A percentile compares a stretch with the other conserved stretches of the same genome.
phyloP scores from a whole-genome alignment of 1,140 invertebrate genomes.

The Sminthurides bifidus region DNA sequence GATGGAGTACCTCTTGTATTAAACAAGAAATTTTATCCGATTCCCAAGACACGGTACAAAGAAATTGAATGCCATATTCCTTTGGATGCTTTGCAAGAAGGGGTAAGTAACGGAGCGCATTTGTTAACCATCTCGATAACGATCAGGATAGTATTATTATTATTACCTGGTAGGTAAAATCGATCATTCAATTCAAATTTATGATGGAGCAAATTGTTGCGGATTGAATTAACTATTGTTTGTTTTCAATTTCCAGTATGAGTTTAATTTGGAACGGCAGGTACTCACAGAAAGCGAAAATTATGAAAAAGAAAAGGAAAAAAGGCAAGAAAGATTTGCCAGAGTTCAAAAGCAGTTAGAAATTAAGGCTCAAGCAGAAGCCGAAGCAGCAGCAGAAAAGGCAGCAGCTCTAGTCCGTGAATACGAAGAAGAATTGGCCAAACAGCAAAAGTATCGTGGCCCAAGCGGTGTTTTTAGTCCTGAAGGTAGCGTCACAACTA shows the following conservation, averaged over 20 bases:
- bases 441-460: background rate
- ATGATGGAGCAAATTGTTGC: background rate
- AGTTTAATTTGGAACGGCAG: constrained; percentile 22
- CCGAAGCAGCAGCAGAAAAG: background rate
- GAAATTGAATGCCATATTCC: constrained; percentile 29
- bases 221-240: constrained; percentile 7
- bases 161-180: no score
- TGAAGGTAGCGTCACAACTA: background rate
- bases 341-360: background rate
- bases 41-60: constrained; percentile 17
- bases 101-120: constrained; percentile 19
- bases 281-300: constrained; percentile 9
- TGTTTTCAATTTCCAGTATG: constrained; percentile 25
- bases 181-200: background rate
- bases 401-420: constrained; percentile 5
- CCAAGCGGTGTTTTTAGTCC: background rate
- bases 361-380: background rate
- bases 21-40: constrained; percentile 19
- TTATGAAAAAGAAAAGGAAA: constrained; percentile 10
- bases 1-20: constrained; percentile 25
- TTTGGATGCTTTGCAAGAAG: constrained; percentile 25
- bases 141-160: no score
- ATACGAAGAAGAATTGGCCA: constrained; percentile 6
- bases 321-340: background rate
- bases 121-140: no score